phyloP scores from a whole-genome alignment of 2,888 invertebrate genomes.

The Dorcus hopei region DNA sequence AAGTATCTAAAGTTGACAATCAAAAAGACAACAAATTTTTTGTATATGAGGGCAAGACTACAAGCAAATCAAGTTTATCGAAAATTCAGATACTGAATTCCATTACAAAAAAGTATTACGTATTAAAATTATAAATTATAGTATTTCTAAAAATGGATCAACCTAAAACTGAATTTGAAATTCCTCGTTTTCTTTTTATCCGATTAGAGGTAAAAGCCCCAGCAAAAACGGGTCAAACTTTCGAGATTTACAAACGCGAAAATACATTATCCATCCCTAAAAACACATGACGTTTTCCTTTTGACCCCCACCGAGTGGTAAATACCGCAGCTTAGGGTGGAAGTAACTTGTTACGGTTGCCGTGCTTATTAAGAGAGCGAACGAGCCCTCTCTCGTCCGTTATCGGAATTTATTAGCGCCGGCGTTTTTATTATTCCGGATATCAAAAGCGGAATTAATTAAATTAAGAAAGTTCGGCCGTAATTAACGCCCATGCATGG shows the following conservation, averaged over 20 bases:
- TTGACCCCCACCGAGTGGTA: slow-evolving; percentile 22
- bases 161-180: background rate
- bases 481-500: background rate
- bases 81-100: too few relatives aligned
- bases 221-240: background rate
- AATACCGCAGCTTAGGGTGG: slow-evolving; percentile 22
- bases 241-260: background rate
- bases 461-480: background rate
- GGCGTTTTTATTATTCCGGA: background rate
- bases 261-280: background rate
- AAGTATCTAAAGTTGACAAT: too few relatives aligned
- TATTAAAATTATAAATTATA: too few relatives aligned
- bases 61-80: too few relatives aligned
- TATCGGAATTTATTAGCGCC: slow-evolving; percentile 1
- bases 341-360: slow-evolving; percentile 20
- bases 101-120: too few relatives aligned
- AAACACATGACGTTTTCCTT: slow-evolving; percentile 21
- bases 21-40: too few relatives aligned
- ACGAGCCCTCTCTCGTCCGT: background rate
- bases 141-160: too few relatives aligned
- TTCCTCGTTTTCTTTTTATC: background rate
- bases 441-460: background rate
- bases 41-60: too few relatives aligned
- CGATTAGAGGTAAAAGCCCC: background rate
- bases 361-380: slow-evolving; percentile 17